Conservation (phyloP, 2,888 invertebrate genomes). For the Myopa testacea region DNA sequence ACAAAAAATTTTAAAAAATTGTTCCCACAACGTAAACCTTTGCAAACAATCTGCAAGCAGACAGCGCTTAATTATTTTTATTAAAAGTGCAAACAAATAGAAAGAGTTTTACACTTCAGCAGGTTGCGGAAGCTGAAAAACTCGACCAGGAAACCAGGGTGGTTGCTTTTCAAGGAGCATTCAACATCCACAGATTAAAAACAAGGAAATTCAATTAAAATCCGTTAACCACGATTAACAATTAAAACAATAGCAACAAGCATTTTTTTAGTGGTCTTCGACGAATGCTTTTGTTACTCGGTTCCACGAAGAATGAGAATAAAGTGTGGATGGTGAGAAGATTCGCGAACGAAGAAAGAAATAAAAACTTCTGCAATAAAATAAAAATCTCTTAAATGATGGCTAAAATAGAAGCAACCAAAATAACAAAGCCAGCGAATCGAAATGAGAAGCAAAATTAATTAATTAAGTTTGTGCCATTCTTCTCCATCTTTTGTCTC, state of each 20-base stretch:
- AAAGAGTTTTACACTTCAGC: slow-evolving; percentile 19
- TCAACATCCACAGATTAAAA: background rate
- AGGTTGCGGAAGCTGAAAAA: background rate
- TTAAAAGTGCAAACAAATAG: slow-evolving; percentile 27
- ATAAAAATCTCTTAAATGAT: background rate
- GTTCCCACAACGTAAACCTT: background rate
- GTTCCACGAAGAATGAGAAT: background rate
- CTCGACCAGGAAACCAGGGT: background rate
- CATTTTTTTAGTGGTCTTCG: background rate
- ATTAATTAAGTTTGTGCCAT: slow-evolving; percentile 1
- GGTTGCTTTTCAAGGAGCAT: background rate
- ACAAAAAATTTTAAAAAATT: background rate
- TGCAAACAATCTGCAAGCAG: background rate
- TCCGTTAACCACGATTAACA: background rate
- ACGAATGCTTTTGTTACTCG: background rate
- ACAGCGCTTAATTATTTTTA: slow-evolving; percentile 18
- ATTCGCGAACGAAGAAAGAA: background rate
- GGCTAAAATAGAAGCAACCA: background rate
- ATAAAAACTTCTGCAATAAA: too few relatives aligned
- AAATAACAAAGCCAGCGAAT: background rate
- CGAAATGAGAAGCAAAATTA: background rate
- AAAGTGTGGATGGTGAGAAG: background rate
- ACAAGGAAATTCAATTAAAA: background rate
- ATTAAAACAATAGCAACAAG: background rate
- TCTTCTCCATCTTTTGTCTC: background rate